Evolutionary conservation across 2,888 invertebrate genomes (phyloP), one percentile per base, ranked within the genome.

Genomic region (Noctua comes): DNA sequence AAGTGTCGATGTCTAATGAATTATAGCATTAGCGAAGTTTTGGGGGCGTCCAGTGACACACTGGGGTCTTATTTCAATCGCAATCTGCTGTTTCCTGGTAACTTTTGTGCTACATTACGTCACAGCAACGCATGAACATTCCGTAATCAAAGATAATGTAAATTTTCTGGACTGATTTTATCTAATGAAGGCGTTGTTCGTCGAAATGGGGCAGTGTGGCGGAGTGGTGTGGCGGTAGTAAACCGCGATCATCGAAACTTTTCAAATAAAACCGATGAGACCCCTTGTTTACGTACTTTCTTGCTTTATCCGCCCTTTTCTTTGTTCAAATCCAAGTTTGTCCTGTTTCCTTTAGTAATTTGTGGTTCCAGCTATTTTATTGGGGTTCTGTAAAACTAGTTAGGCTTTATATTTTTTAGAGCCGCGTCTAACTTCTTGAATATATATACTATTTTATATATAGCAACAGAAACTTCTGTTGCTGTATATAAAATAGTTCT

Each of bases 251-350:
- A 92, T 93, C 90, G 89, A 91, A 96, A 96, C 93, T 95, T 96
- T 95, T 92, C 94, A 93, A 95, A 96, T 95, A 95, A 95, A 95
- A 94, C 92, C 93, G 92, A 94, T 93, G 94, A 93, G 92, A 88
- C 91, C 91, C 91, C 92, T 94, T 95, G 94, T 95, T 95, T 95
- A 93, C 94, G 93, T 90, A 92, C 92, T 94, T 93, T 93, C 93
- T 93, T 92, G 91, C 91, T 90, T 89, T 89, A 91, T 91, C 91
- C 91, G 91, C 90, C 92, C 91, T 92, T 92, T 93, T 91, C 92
- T 94, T 93, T 91, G 92, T 93, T 91, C 90, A 91, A 93, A 92
- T 91, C 91, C 89, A 92, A 93, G 90, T 93, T 93, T 91, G 91
- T 92, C 91, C 89, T 91, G 90, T 92, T 89, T 92, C 88, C 89